Base-by-base conservation (phyloP, 2,797 vertebrate species). In the Capromys pilorides region DNA sequence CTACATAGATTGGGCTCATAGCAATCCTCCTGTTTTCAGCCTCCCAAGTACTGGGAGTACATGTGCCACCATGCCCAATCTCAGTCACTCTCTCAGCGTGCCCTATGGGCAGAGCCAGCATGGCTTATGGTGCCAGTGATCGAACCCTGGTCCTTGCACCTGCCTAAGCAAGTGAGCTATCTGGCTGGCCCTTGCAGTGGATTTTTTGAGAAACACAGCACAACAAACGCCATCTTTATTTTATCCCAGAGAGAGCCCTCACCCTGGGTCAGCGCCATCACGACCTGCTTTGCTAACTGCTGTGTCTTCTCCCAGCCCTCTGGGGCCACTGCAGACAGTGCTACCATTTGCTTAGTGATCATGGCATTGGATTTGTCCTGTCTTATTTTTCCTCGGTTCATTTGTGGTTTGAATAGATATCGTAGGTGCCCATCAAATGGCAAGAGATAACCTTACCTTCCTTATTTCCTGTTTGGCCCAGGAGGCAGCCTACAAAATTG, bases 381-480 rank as follows among this genome's bases (percentile, higher is more conserved):
- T 80, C 54, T 90, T 91, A 22, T 87, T 84, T 91, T 86, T 54
- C 66, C 19, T 77, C 19, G 24, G 33, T 84, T 7, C 26, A 80
- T 84, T 90, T 54, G 41, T 82, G 69, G 75, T 86, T 92, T 90
- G 77, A 92, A 28, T 57, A 73, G 26, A 75, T 86, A 41, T 28
- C 82, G 18, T 62, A 94, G 86, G 31, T 84, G 54, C 31, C 84
- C 83, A 82, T 94, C 62, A 91, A 91, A 81, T 14, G 22, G 31
- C 69, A 84, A 66, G 45, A 94, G 75, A 92, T 64, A 75, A 22
- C 87, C 49, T 80, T 77, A 51, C 45, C 18, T 94, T 84, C 41
- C 4, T 92, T 77, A 45, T 93, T 95, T 94, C 84, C 87, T 91
- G 41, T 21, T 26, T 82, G 57, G 10, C 86, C 9, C 86, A 69